phyloP scores from a whole-genome alignment of 2,888 invertebrate species.

The Tinea trinotella region DNA sequence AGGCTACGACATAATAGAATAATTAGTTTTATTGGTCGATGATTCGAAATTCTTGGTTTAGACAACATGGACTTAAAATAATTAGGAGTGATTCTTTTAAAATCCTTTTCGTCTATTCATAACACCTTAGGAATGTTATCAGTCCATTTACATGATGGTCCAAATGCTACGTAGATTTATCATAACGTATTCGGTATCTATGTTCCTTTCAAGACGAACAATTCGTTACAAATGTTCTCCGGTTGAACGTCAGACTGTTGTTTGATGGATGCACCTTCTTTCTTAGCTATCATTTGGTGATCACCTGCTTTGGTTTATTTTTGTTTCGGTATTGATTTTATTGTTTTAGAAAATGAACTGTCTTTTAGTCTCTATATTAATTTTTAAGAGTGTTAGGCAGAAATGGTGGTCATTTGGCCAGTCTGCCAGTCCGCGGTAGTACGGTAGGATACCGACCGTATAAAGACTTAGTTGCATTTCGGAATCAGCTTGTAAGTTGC shows the following conservation, averaged over 20 bases:
- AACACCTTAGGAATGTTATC: constrained; percentile 10
- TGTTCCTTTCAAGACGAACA: constrained; percentile 28
- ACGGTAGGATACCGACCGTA: too few relatives aligned
- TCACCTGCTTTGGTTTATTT: not conserved
- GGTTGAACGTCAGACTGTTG: constrained; percentile 20
- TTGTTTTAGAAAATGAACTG: not conserved
- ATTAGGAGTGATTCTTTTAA: constrained; percentile 6
- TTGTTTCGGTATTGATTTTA: not conserved
- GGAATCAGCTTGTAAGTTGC: too few relatives aligned
- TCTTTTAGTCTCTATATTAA: too few relatives aligned
- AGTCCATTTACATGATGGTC: constrained; percentile 7
- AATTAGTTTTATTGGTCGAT: too few relatives aligned
- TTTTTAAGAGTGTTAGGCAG: too few relatives aligned
- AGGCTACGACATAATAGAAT: too few relatives aligned
- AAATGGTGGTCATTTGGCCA: too few relatives aligned
- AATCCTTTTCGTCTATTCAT: not conserved
- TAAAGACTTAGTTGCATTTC: too few relatives aligned
- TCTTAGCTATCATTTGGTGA: not conserved
- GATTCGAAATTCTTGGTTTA: too few relatives aligned
- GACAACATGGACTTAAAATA: too few relatives aligned
- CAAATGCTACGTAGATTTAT: constrained; percentile 27
- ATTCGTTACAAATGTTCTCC: constrained; percentile 32
- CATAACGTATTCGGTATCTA: constrained; percentile 26
- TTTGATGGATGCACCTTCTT: constrained; percentile 15
- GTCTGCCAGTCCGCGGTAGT: too few relatives aligned